Conservation (phyloP, 1,140 invertebrate species). For the Lepidotrigona ventralis region DNA sequence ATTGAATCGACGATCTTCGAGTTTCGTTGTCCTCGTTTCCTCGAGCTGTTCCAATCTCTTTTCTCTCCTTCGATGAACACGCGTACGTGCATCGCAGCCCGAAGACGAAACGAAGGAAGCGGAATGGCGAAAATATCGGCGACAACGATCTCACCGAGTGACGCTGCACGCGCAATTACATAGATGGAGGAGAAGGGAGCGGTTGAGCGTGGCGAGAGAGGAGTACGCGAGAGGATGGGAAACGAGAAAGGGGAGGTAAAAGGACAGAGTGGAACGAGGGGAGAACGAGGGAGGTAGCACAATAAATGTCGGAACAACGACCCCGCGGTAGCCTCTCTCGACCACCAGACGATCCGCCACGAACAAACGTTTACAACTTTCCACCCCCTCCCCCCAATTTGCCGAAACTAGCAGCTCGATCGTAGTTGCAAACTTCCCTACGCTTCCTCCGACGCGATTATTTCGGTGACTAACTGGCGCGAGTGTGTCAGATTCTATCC, state of each 20-base stretch:
- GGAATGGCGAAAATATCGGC: constrained; percentile 5
- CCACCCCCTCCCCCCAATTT: not conserved
- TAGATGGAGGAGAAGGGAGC: constrained; percentile 44
- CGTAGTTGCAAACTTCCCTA: not conserved
- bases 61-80: too few relatives aligned
- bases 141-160: constrained; percentile 39
- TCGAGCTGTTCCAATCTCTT: fast-evolving
- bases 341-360: constrained; percentile 29
- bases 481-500: not conserved
- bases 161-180: constrained; percentile 55
- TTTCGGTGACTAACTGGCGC: not conserved
- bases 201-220: constrained; percentile 42
- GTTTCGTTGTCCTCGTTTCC: not conserved
- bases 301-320: constrained; percentile 66
- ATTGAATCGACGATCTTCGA: too few relatives aligned
- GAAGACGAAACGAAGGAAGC: not conserved
- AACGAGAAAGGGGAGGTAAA: constrained; percentile 15
- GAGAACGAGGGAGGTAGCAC: constrained; percentile 31
- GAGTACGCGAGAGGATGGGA: constrained; percentile 8
- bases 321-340: constrained; percentile 48
- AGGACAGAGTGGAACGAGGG: not conserved
- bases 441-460: not conserved
- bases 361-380: constrained; percentile 5
- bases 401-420: not conserved
- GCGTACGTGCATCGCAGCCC: not conserved